Percentiles rank a stretch among this genome's conserved stretches.
Conservation (phyloP, 2,113 vertebrate genomes). For the Gymnobelideus leadbeateri region DNA sequence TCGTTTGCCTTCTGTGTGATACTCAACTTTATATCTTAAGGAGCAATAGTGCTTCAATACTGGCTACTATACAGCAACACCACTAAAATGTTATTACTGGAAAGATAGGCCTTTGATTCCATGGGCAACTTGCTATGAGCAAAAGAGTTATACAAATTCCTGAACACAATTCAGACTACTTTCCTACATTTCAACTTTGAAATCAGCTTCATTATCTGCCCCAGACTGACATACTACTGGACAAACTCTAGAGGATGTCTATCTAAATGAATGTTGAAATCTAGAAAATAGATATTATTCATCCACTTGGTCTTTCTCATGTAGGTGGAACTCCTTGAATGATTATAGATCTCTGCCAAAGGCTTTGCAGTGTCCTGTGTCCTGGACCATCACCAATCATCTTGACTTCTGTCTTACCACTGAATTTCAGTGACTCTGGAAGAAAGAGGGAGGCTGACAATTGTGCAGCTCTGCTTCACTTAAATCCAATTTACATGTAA, state of each 20-base stretch:
- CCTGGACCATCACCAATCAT: too few species aligned
- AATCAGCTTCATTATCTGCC: background rate
- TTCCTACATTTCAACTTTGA: background rate
- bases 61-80: too few species aligned
- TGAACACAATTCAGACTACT: background rate
- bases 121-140: background rate
- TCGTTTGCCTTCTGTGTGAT: too few species aligned
- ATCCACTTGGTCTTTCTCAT: background rate
- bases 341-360: background rate
- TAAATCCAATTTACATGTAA: too few species aligned
- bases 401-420: too few species aligned
- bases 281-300: background rate
- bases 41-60: too few species aligned
- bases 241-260: background rate
- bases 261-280: background rate
- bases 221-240: background rate
- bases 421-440: too few species aligned
- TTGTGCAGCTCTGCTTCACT: too few species aligned
- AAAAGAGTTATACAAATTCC: background rate
- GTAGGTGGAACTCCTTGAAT: background rate
- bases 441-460: too few species aligned
- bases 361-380: background rate
- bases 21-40: too few species aligned
- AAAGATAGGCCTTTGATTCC: too few species aligned
- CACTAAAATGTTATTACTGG: too few species aligned